Evolutionary conservation across 2,797 vertebrate species (phyloP).

Genomic region (Liasis olivaceus): DNA sequence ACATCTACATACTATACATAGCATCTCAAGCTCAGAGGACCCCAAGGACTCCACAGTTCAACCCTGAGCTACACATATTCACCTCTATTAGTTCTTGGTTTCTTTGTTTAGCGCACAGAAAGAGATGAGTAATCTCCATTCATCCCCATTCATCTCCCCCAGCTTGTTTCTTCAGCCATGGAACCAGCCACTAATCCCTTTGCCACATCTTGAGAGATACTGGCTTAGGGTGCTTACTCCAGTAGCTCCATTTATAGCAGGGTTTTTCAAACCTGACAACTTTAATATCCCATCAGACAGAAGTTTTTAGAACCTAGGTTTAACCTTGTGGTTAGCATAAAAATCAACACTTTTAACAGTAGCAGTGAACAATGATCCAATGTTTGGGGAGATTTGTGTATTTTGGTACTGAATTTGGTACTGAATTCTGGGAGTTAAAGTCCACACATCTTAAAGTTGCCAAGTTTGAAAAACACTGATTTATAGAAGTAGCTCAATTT

Average conservation of each 20-base stretch:
- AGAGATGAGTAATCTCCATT: background rate
- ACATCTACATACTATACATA: too few species aligned
- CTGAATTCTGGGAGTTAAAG: background rate
- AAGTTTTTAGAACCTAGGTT: too few species aligned
- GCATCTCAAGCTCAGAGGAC: too few species aligned
- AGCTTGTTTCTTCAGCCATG: background rate
- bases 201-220: background rate
- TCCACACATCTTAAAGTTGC: background rate
- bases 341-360: too few species aligned
- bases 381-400: too few species aligned
- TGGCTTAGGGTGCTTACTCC: background rate
- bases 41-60: too few species aligned
- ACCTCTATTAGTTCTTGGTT: background rate
- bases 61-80: too few species aligned
- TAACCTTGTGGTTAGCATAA: too few species aligned
- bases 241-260: background rate
- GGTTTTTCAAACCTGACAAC: background rate
- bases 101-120: background rate
- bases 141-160: background rate
- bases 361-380: too few species aligned
- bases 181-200: background rate
- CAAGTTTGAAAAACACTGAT: background rate
- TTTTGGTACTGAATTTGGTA: too few species aligned
- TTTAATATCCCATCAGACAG: background rate
- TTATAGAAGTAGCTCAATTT: background rate